Percentiles rank a stretch among this genome's conserved stretches.
phyloP scores from a whole-genome alignment of 2,797 vertebrate species.

The Champsocephalus gunnari region DNA sequence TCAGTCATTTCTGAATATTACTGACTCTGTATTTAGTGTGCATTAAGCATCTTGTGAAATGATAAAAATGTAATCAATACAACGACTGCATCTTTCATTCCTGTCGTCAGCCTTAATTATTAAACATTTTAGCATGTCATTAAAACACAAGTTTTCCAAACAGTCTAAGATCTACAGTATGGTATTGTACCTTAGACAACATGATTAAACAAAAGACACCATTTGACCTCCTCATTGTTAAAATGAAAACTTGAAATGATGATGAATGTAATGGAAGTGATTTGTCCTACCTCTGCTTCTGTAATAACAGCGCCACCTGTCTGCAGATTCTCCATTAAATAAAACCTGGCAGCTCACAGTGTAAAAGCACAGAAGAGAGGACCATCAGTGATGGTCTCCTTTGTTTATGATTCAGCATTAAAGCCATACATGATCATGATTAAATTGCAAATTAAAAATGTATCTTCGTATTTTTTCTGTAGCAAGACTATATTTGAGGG shows the following conservation, averaged over 20 bases:
- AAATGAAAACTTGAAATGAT: neutral
- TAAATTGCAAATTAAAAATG: slow-evolving; percentile 5
- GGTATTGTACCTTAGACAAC: slow-evolving; percentile 2
- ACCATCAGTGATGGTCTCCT: neutral
- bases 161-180: slow-evolving; percentile 11
- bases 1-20: slow-evolving; percentile 4
- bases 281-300: neutral
- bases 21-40: slow-evolving; percentile 5
- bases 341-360: neutral
- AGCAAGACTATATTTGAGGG: slow-evolving; percentile 8
- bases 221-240: neutral
- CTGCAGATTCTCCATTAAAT: slow-evolving; percentile 6
- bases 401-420: slow-evolving; percentile 5
- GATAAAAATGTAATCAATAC: slow-evolving; percentile 21
- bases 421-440: too few relatives aligned
- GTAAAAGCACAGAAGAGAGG: neutral
- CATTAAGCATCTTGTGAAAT: slow-evolving; percentile 10
- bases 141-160: neutral
- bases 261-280: too few relatives aligned
- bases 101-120: neutral
- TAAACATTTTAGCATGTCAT: slow-evolving; percentile 16
- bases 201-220: neutral
- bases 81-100: neutral
- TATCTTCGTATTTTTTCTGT: neutral
- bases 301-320: slow-evolving; percentile 30